These are phyloP conservation scores for Menidia menidia DNA, from an alignment of 2,797 vertebrate genomes.

Conservation along the genomic window DNA sequence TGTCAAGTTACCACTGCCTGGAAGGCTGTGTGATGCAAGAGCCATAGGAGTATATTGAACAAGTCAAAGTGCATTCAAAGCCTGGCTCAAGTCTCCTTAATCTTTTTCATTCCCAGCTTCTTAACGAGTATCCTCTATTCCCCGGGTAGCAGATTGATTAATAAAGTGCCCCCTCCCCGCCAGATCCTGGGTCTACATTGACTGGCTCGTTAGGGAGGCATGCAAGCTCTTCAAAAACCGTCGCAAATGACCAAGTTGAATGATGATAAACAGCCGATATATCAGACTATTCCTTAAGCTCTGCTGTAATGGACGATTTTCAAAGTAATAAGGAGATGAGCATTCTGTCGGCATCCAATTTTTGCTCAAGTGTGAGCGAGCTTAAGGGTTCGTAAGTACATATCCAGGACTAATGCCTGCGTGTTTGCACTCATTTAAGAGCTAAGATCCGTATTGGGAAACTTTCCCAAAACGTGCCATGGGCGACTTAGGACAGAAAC, in stretches of 20 bases:
- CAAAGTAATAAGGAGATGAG: too few species aligned
- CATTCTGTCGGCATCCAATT: too few species aligned
- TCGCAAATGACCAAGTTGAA: background rate
- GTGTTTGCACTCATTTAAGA: conserved; percentile 46
- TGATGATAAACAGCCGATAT: background rate
- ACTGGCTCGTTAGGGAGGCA: conserved; percentile 25
- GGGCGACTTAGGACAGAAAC: conserved; percentile 32
- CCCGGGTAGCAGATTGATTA: conserved; percentile 40
- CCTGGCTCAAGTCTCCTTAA: conserved; percentile 51
- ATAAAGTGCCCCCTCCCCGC: conserved; percentile 16
- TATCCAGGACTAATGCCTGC: conserved; percentile 13
- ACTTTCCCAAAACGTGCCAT: conserved; percentile 43
- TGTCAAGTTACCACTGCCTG: conserved; percentile 80
- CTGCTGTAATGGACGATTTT: too few species aligned
- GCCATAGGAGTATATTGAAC: conserved; percentile 74
- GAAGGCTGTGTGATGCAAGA: conserved; percentile 73
- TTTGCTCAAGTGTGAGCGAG: background rate
- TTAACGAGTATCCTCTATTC: conserved; percentile 31
- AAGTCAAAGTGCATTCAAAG: conserved; percentile 81
- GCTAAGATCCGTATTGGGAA: conserved; percentile 49
- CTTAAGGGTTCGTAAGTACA: conserved; percentile 16
- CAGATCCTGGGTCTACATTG: conserved; percentile 16
- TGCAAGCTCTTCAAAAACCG: background rate
- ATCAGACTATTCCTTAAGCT: background rate
- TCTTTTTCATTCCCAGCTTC: conserved; percentile 42